Evolutionary conservation across 2,113 vertebrate genomes (phyloP).

Genomic region (Caranx melampygus): DNA sequence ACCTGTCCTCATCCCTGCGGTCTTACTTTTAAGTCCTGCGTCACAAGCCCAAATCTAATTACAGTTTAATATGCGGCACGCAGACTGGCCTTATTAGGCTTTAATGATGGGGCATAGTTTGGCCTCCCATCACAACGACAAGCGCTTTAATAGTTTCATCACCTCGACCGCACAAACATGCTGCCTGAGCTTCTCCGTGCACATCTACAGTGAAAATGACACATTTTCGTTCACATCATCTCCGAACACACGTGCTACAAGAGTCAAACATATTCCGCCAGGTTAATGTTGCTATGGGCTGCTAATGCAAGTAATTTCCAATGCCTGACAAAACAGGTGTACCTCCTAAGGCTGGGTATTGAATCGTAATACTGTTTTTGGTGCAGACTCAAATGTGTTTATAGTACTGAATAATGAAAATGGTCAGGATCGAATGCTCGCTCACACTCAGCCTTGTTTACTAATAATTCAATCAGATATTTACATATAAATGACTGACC

Average conservation of each 20-base stretch:
- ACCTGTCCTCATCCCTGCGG: constrained; percentile 19
- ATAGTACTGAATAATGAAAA: too few relatives aligned
- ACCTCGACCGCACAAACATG: constrained; percentile 36
- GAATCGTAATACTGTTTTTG: background rate
- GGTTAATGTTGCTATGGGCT: constrained; percentile 27
- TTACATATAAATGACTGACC: background rate
- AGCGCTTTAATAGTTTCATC: constrained; percentile 66
- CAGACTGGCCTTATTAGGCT: constrained; percentile 66
- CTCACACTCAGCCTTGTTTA: background rate
- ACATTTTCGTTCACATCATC: constrained; percentile 57
- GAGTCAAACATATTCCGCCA: constrained; percentile 25
- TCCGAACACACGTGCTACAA: background rate
- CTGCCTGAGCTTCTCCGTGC: constrained; percentile 16
- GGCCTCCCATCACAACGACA: constrained; percentile 63
- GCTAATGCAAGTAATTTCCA: constrained; percentile 9
- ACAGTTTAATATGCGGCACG: constrained; percentile 59
- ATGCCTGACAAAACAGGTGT: constrained; percentile 8
- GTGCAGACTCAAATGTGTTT: background rate
- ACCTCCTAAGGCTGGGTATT: background rate
- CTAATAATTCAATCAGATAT: background rate
- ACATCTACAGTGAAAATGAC: constrained; percentile 35
- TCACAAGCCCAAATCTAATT: constrained; percentile 66
- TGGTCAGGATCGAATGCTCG: background rate
- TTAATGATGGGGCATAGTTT: constrained; percentile 68
- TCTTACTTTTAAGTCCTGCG: constrained; percentile 43